phyloP scores from a whole-genome alignment of 2,797 vertebrate species.

The Periparus ater region DNA sequence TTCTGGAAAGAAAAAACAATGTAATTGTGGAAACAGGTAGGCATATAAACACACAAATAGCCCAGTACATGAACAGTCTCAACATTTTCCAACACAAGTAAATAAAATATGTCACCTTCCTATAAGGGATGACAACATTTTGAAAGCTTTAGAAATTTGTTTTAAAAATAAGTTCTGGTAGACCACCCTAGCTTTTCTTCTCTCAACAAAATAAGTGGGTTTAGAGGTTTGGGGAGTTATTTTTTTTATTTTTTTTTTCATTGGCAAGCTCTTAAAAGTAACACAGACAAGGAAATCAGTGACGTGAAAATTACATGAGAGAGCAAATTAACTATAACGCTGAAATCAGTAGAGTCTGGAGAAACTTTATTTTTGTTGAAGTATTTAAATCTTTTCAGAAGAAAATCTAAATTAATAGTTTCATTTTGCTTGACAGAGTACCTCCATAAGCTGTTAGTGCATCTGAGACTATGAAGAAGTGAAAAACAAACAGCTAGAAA shows the following conservation, averaged over 20 bases:
- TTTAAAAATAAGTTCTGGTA: background rate
- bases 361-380: background rate
- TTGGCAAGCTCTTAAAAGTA: background rate
- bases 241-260: background rate
- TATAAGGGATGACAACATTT: background rate
- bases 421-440: background rate
- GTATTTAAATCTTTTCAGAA: background rate
- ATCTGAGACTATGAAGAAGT: background rate
- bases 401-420: background rate
- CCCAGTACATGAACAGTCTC: background rate
- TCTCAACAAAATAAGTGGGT: background rate
- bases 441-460: background rate
- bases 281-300: background rate
- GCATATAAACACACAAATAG: background rate
- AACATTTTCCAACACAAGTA: background rate
- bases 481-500: background rate
- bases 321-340: background rate
- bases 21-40: background rate
- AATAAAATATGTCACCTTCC: background rate
- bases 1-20: constrained; percentile 70
- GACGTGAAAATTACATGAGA: background rate
- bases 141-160: background rate
- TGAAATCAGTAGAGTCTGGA: background rate
- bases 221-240: background rate
- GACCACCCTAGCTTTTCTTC: background rate